Evolutionary conservation across 2,888 invertebrate species (phyloP).

Genomic region (Entomobrya proxima): DNA sequence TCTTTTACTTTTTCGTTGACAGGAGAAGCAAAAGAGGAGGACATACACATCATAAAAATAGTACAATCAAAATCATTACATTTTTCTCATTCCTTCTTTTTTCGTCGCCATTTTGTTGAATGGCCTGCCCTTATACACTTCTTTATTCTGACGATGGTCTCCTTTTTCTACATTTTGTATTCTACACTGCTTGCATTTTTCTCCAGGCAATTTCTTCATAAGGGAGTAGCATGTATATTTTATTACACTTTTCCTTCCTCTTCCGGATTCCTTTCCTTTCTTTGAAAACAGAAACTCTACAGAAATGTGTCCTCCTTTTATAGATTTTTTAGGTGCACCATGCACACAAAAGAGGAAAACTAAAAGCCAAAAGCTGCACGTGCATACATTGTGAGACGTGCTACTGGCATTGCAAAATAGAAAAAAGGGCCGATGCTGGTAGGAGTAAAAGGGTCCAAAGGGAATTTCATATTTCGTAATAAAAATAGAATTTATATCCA

Average conservation of each 20-base stretch:
- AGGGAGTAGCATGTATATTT: background rate
- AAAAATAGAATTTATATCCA: background rate
- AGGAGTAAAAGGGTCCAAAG: background rate
- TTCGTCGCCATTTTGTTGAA: background rate
- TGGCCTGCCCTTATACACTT: background rate
- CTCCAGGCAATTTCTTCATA: no score
- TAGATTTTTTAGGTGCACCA: no score
- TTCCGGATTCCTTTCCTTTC: background rate
- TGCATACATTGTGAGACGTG: background rate
- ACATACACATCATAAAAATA: slow-evolving; percentile 13
- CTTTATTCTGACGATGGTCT: no score
- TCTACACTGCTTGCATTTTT: no score
- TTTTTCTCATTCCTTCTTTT: background rate
- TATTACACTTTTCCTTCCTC: background rate
- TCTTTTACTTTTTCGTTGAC: slow-evolving; percentile 28
- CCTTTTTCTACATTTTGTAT: no score
- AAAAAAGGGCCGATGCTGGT: no score
- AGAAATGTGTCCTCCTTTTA: background rate
- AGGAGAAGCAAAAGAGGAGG: slow-evolving; percentile 17
- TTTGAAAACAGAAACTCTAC: background rate
- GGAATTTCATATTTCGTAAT: slow-evolving; percentile 26
- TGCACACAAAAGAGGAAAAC: no score
- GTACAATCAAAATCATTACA: slow-evolving; percentile 16
- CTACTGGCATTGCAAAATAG: background rate
- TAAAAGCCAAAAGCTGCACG: no score